Evolutionary conservation across 2,797 vertebrate genomes (phyloP).

Genomic region (Numenius phaeopus): DNA sequence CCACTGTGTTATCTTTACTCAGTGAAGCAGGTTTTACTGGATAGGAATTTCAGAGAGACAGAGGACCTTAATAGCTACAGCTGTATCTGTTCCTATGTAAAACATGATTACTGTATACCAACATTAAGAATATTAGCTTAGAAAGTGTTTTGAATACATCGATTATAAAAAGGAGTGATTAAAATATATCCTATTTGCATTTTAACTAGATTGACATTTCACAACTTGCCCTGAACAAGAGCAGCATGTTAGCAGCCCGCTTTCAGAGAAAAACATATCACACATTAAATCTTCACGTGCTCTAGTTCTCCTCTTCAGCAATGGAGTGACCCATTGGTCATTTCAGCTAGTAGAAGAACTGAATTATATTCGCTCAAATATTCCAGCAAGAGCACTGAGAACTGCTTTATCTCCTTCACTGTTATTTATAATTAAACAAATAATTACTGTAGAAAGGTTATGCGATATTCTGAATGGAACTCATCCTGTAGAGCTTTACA

Average conservation of each 20-base stretch:
- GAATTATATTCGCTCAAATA: not conserved
- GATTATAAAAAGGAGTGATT: not conserved
- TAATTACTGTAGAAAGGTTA: not conserved
- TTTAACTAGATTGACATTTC: not conserved
- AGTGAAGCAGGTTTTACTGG: not conserved
- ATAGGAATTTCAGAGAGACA: not conserved
- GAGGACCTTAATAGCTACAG: not conserved
- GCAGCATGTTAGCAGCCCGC: not conserved
- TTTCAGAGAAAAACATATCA: not conserved
- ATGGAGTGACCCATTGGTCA: not conserved
- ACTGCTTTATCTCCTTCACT: not conserved
- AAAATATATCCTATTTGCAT: not conserved
- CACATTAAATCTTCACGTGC: not conserved
- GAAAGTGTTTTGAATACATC: not conserved
- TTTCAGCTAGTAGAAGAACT: not conserved
- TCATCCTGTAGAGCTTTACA: not conserved
- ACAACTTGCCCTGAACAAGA: not conserved
- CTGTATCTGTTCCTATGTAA: not conserved
- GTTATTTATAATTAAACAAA: not conserved
- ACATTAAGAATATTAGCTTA: not conserved
- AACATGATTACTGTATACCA: not conserved
- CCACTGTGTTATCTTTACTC: not conserved
- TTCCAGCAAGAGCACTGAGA: not conserved
- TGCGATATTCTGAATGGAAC: not conserved
- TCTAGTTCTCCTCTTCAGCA: not conserved